Base-by-base conservation (phyloP, 2,797 vertebrate genomes). In the Psittacula derbiana region DNA sequence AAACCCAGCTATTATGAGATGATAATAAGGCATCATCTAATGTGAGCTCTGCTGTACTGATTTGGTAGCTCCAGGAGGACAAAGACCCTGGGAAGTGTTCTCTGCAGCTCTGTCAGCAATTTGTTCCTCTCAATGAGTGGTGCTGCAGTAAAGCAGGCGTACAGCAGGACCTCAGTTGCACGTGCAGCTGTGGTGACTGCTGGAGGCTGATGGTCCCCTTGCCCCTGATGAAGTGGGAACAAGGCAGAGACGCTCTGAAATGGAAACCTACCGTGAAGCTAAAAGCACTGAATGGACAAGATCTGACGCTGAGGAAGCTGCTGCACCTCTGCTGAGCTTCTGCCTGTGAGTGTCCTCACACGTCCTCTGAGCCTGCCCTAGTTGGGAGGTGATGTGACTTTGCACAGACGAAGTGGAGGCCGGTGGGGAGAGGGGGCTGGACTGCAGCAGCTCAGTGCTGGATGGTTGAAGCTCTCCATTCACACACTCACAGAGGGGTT, bases 121-220 rank as follows among this genome's bases (percentile, higher is more conserved):
- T 40, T 30, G 8, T 27, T 72, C 43, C 40, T 49, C 31, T 33
- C n/a, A 4, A 31, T n/a, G 78, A 25, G n/a, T 2, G n/a, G 14
- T 38, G 10, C 41, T 50, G 6, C 4, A 10, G 20, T 38, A 10
- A 40, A 65, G 13, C 4, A 1, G 38, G 27, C 2, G 2, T 27
- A 14, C 15, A 19, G 71, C 9, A 76, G 8, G 12, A 57, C 52
- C 53, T 61, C 25, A 3, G 31, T 15, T 15, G 36, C 25, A 2
- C 0, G 2, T 28, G 47, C 18, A 47, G 4, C 71, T 55, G 52
- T 33, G 36, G 66, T 31, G 53, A 28, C 25, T 65, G 43, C 49
- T 31, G 25, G 60, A 62, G 67, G 10, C 40, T 58, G 47, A 15
- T 66, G 25, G 12, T 49, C 28, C 60, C 7, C 1, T 20, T 6